Evolutionary conservation across 1,140 invertebrate genomes (phyloP).

Genomic region (Procambarus virginalis): DNA sequence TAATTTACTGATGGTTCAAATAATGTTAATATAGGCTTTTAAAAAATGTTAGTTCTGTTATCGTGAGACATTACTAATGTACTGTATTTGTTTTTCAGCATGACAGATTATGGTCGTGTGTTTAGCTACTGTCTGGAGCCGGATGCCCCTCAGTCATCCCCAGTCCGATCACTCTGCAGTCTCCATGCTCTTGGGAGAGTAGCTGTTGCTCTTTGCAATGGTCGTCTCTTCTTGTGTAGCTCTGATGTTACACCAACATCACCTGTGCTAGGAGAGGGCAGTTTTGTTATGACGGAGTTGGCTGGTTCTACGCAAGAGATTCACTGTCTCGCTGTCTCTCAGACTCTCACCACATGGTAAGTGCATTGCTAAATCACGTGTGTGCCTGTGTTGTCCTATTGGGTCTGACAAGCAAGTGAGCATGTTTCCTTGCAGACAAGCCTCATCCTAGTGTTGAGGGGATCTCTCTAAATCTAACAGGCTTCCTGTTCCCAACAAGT

Average conservation of each 20-base stretch:
- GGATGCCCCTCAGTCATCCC: slow-evolving; percentile 75
- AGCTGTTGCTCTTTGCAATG: slow-evolving; percentile 83
- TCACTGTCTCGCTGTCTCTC: slow-evolving; percentile 61
- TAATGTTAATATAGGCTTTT: background rate
- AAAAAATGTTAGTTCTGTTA: too few relatives aligned
- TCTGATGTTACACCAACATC: slow-evolving; percentile 79
- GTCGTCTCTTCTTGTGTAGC: slow-evolving; percentile 84
- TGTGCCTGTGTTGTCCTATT: too few relatives aligned
- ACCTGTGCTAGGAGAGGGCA: slow-evolving; percentile 80
- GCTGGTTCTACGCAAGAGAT: slow-evolving; percentile 74
- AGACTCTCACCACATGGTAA: slow-evolving; percentile 54
- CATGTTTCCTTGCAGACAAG: too few relatives aligned
- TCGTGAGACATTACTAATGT: too few relatives aligned
- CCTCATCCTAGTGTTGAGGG: too few relatives aligned
- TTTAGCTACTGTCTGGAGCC: slow-evolving; percentile 77
- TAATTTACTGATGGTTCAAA: background rate
- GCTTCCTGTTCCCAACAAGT: too few relatives aligned
- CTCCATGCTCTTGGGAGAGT: slow-evolving; percentile 81
- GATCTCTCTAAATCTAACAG: too few relatives aligned
- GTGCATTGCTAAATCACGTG: background rate
- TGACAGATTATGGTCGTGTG: slow-evolving; percentile 73
- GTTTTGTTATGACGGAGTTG: slow-evolving; percentile 85
- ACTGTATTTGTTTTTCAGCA: slow-evolving; percentile 49
- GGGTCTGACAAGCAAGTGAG: too few relatives aligned
- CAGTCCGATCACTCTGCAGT: slow-evolving; percentile 81